Evolutionary conservation across 2,113 vertebrate species (phyloP).

Genomic region (Podocnemis expansa): DNA sequence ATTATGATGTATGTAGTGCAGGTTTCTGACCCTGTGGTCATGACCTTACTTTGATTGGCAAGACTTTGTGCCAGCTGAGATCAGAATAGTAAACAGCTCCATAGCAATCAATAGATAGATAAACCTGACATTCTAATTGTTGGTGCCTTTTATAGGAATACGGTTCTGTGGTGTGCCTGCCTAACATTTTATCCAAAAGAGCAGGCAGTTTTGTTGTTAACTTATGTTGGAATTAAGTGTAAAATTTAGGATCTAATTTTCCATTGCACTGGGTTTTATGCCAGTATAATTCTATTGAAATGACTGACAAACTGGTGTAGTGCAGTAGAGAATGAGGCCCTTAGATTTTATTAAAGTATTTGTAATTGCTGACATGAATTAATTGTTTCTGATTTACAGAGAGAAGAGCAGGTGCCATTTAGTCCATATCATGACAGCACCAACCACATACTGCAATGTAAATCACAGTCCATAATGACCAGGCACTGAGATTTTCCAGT

Average conservation of each 20-base stretch:
- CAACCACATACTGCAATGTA: accelerated
- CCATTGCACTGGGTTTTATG: neutral
- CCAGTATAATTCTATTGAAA: accelerated
- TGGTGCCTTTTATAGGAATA: neutral
- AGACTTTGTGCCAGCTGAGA: conserved; percentile 54
- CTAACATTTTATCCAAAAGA: accelerated
- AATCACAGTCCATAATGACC: neutral
- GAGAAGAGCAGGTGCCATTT: neutral
- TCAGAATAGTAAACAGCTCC: conserved; percentile 42
- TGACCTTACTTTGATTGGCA: conserved; percentile 55
- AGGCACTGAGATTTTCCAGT: accelerated
- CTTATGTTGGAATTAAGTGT: neutral
- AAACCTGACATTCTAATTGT: conserved; percentile 19
- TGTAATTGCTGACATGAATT: accelerated
- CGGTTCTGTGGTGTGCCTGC: accelerated
- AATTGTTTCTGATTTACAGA: accelerated
- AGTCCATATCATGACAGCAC: accelerated
- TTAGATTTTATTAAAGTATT: accelerated
- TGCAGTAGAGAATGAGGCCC: accelerated
- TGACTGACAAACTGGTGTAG: accelerated
- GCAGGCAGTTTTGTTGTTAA: neutral
- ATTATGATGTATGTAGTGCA: conserved; percentile 67
- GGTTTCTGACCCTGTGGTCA: conserved; percentile 29
- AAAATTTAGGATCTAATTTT: accelerated
- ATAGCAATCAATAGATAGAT: conserved; percentile 63